Percentiles rank a stretch among this genome's conserved stretches.
phyloP scores from a whole-genome alignment of 2,113 vertebrate genomes.

The Sander lucioperca region DNA sequence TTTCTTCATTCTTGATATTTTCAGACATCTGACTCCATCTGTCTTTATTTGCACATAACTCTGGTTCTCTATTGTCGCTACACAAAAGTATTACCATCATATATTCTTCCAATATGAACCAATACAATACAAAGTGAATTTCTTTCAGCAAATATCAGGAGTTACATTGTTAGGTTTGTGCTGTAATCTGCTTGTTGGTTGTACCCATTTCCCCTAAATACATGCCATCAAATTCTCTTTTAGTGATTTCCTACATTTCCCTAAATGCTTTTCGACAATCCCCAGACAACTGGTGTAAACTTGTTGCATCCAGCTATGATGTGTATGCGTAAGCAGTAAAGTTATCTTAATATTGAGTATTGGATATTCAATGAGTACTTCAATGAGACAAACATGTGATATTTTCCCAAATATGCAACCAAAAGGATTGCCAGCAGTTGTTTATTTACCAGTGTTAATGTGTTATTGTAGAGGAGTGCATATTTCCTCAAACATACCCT shows the following conservation, averaged over 20 bases:
- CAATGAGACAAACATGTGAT: neutral
- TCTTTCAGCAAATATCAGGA: neutral
- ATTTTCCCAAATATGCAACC: neutral
- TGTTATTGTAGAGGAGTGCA: neutral
- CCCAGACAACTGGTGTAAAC: neutral
- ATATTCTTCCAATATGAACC: neutral
- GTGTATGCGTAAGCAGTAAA: neutral
- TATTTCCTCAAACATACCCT: conserved; percentile 23
- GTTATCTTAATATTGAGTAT: neutral
- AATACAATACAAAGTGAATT: neutral
- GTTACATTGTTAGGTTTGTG: neutral
- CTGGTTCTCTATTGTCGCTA: neutral
- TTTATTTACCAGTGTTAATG: conserved; percentile 15
- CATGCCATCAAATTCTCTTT: neutral
- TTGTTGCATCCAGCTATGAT: neutral
- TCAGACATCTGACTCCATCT: conserved; percentile 9
- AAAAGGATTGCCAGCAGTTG: neutral
- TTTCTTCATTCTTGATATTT: conserved; percentile 23
- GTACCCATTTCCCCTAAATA: neutral
- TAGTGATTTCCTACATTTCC: neutral
- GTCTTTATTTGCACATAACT: conserved; percentile 3
- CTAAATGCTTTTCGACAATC: neutral
- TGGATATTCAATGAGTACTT: neutral
- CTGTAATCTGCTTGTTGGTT: neutral
- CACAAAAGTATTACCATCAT: neutral